phyloP scores from a whole-genome alignment of 2,113 vertebrate genomes.

The Gallinago undulata region DNA sequence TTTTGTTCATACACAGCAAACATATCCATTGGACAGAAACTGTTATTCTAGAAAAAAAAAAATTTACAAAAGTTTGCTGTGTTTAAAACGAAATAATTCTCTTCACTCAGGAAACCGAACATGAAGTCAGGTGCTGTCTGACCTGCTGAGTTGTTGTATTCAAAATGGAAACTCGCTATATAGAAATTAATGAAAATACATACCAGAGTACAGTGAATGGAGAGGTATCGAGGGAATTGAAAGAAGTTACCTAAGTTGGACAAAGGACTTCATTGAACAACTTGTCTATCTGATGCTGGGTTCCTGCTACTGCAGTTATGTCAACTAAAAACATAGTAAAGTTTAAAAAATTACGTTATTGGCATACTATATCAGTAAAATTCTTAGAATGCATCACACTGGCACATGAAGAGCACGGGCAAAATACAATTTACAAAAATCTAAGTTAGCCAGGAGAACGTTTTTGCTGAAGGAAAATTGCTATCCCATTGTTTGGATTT shows the following conservation, averaged over 20 bases:
- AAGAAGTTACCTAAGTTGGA: background rate
- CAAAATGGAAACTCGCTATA: background rate
- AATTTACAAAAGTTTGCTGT: background rate
- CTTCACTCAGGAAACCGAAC: background rate
- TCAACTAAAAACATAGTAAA: background rate
- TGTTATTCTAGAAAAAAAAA: background rate
- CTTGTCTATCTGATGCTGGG: background rate
- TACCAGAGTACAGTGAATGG: background rate
- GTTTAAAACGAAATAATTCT: background rate
- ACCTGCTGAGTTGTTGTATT: background rate
- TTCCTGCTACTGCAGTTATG: background rate
- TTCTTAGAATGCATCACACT: background rate
- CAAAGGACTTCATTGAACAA: background rate
- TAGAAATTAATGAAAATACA: background rate
- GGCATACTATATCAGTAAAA: background rate
- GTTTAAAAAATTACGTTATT: background rate
- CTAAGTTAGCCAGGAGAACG: background rate
- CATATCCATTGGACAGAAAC: background rate
- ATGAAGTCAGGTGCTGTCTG: background rate
- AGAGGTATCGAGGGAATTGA: background rate
- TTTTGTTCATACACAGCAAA: background rate
- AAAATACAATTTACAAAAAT: background rate
- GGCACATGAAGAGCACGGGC: background rate
- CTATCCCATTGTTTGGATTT: background rate
- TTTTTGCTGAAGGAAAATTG: background rate